phyloP scores from a whole-genome alignment of 1,140 invertebrate genomes.

The Linepithema humile region DNA sequence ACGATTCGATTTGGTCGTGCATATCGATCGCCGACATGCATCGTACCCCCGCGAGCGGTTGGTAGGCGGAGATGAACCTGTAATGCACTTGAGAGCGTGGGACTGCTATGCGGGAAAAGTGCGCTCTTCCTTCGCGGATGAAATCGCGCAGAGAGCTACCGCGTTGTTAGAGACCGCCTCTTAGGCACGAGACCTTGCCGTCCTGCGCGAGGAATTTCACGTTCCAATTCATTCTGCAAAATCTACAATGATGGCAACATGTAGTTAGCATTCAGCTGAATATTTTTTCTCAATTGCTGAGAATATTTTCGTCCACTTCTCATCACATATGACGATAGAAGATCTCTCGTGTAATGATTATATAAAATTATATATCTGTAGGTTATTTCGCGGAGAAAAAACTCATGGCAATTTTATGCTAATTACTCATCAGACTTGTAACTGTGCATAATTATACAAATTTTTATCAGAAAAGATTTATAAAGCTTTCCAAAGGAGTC shows the following conservation, averaged over 20 bases:
- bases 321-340: too few relatives aligned
- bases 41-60: slow-evolving; percentile 67
- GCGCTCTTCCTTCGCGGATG: slow-evolving; percentile 40
- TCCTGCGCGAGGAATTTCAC: too few relatives aligned
- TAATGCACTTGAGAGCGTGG: slow-evolving; percentile 73
- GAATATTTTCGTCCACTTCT: too few relatives aligned
- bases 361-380: too few relatives aligned
- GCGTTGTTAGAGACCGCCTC: neutral
- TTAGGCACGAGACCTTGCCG: too few relatives aligned
- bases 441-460: neutral
- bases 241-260: too few relatives aligned
- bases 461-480: neutral
- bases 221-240: too few relatives aligned
- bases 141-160: slow-evolving; percentile 38
- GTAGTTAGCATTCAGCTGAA: too few relatives aligned
- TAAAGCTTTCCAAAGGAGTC: neutral
- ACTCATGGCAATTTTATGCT: too few relatives aligned
- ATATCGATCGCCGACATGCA: slow-evolving; percentile 59
- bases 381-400: too few relatives aligned
- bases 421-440: neutral
- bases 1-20: slow-evolving; percentile 54
- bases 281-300: too few relatives aligned
- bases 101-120: slow-evolving; percentile 62
- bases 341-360: too few relatives aligned
- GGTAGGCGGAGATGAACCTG: slow-evolving; percentile 72